phyloP scores from a whole-genome alignment of 2,888 invertebrate genomes.

The Bellardia bayeri region DNA sequence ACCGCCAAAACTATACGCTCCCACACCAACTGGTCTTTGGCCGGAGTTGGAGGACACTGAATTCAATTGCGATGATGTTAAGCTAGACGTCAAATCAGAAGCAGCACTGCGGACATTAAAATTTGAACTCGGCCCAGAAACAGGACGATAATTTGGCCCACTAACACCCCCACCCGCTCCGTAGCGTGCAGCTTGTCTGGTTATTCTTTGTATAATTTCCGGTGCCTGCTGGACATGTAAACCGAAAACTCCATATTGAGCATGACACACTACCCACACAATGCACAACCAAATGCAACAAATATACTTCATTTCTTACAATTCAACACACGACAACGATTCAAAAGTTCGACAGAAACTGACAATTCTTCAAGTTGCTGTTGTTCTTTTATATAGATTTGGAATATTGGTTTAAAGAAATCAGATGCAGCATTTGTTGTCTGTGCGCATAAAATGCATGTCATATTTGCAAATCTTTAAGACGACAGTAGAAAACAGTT shows the following conservation, averaged over 20 bases:
- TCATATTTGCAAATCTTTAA: conserved; percentile 18
- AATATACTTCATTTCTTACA: conserved; percentile 61
- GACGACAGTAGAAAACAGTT: conserved; percentile 44
- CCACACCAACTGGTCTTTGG: conserved; percentile 64
- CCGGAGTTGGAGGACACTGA: conserved; percentile 9
- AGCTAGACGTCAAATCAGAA: conserved; percentile 38
- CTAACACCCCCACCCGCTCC: neutral
- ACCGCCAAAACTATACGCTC: conserved; percentile 74
- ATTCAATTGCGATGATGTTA: conserved; percentile 50
- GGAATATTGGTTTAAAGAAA: neutral
- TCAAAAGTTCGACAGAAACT: conserved; percentile 60
- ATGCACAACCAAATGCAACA: conserved; percentile 65
- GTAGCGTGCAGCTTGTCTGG: conserved; percentile 66
- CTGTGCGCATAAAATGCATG: conserved; percentile 29
- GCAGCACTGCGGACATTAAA: conserved; percentile 50
- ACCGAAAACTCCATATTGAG: conserved; percentile 40
- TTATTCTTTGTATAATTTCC: conserved; percentile 68
- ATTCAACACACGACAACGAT: neutral
- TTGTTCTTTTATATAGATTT: conserved; percentile 64
- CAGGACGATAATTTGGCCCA: conserved; percentile 22
- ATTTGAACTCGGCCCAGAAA: conserved; percentile 24
- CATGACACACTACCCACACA: conserved; percentile 58
- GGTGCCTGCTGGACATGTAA: conserved; percentile 66
- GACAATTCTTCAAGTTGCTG: conserved; percentile 29
- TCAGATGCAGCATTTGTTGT: neutral